Evolutionary conservation across 2,888 invertebrate species (phyloP), one percentile per base, ranked within the genome.

Genomic region (Drosophila tripunctata): DNA sequence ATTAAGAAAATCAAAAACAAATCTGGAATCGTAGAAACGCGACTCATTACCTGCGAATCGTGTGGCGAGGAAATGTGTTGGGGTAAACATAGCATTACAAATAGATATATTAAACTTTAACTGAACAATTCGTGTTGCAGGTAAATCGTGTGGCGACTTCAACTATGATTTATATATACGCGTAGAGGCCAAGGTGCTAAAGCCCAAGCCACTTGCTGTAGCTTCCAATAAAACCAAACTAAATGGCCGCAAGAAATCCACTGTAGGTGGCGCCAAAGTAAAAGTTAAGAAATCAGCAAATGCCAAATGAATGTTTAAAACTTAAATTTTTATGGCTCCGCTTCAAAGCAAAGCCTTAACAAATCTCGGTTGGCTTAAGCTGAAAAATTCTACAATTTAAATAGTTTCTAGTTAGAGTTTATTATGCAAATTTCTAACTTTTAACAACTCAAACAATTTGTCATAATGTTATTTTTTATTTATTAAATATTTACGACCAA

Each of bases 51-150:
- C 51, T 97, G 97, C 89, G 90, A 92, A 0, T 96, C 96, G 88
- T 97, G 97, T 82, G 95, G 95, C 4, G 96, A 96, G 90, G 97
- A 97, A 91, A 95, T 96, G 92, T 97, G 97, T 90, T 94, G 94
- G 89, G 95, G 95, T 94, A 63, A 41, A 43, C 2, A 31, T 2
- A 17, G 2, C 6, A 22, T 10, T 3, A 21, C 4, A 17, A 3
- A 30, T 51, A 6, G 0, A 30, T 30, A 14, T 3, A 4, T 10
- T 38, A 6, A 4, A 10, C 12, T 27, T 15, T 10, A 4, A 22
- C n/a, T 35, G 0, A 10, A 27, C 10, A 27, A 8, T 27, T 2
- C 15, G 8, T 10, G 1, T 14, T 61, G 0, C 38, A 91, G 91
- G 91, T 4, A 89, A 88, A 60, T 75, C 80, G n/a, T 92, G 92